Percentiles rank a stretch among this genome's conserved stretches.
These are phyloP conservation scores for Samia ricini DNA, from an alignment of 1,140 invertebrate genomes.

Conservation along the genomic window DNA sequence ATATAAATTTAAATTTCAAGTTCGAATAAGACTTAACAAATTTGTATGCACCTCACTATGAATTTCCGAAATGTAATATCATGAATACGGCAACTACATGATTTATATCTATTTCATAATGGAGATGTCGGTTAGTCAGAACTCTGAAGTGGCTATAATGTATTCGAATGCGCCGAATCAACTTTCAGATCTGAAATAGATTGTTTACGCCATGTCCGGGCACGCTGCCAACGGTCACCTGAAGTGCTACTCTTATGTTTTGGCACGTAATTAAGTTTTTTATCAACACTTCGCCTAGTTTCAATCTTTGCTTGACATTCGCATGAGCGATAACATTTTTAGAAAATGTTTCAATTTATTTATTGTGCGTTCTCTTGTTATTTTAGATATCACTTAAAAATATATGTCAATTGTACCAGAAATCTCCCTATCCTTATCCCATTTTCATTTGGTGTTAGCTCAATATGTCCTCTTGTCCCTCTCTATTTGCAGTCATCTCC, in stretches of 20 bases:
- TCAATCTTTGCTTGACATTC: constrained; percentile 11
- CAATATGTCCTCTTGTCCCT: no score
- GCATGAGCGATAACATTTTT: background rate
- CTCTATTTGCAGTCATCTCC: no score
- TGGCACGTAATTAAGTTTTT: constrained; percentile 57
- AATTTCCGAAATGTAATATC: background rate
- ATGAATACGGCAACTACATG: no score
- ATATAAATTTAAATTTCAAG: no score
- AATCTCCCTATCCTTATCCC: no score
- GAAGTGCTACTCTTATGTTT: constrained; percentile 52
- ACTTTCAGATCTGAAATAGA: constrained; percentile 69
- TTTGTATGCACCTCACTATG: background rate
- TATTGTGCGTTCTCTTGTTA: background rate
- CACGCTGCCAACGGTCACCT: constrained; percentile 61
- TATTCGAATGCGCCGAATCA: constrained; percentile 33
- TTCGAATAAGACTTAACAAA: no score
- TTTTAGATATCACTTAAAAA: background rate
- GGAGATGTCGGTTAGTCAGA: background rate
- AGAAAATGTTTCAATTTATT: background rate
- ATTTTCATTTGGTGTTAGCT: no score
- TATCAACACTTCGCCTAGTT: constrained; percentile 28
- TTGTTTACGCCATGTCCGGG: constrained; percentile 67
- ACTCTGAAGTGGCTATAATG: background rate
- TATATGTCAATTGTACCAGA: background rate
- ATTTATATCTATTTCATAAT: background rate